Evolutionary conservation across 1,140 invertebrate species (phyloP).

Genomic region (Eriocheir sinensis): DNA sequence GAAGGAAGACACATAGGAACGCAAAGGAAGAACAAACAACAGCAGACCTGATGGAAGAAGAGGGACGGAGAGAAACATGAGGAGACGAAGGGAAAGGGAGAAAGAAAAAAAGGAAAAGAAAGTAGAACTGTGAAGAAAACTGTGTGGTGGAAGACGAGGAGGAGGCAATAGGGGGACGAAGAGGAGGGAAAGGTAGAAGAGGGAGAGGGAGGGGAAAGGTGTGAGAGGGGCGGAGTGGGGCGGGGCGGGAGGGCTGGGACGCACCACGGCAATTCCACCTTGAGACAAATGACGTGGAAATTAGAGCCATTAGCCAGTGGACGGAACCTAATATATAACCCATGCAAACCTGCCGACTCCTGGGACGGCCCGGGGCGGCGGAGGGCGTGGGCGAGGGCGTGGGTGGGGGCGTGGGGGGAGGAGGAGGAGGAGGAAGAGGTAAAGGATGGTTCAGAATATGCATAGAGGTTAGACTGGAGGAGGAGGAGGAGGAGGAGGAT

Average conservation of each 20-base stretch:
- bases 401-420: neutral
- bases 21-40: too few relatives aligned
- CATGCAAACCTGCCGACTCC: conserved; percentile 46
- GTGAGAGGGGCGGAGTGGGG: neutral
- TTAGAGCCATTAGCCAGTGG: conserved; percentile 40
- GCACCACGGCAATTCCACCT: neutral
- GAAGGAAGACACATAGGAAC: too few relatives aligned
- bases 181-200: neutral
- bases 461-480: neutral
- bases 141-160: too few relatives aligned
- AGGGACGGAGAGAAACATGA: neutral
- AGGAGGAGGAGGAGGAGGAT: neutral
- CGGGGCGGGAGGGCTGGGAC: neutral
- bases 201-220: neutral
- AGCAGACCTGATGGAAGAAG: too few relatives aligned
- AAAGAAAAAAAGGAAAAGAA: neutral
- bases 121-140: neutral
- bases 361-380: conserved; percentile 19
- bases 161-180: neutral
- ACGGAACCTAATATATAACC: conserved; percentile 54
- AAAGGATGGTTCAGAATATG: neutral
- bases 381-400: neutral
- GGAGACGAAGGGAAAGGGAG: conserved; percentile 17
- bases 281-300: conserved; percentile 36
- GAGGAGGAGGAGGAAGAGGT: neutral